Evolutionary conservation across 1,140 invertebrate species (phyloP).

Genomic region (Acromyrmex echinatior): DNA sequence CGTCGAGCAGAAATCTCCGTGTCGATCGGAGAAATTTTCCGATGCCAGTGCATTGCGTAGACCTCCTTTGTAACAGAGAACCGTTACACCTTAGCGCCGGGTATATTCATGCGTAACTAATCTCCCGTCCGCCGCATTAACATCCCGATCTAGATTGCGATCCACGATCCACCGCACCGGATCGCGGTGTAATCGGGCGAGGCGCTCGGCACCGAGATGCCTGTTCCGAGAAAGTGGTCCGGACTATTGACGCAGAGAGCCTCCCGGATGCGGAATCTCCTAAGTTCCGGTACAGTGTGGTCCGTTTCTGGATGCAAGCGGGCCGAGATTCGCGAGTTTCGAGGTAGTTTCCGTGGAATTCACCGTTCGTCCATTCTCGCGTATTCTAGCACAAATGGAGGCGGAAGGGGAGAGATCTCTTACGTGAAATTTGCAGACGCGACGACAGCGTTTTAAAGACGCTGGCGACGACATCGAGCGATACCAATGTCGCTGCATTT

Average conservation of each 20-base stretch:
- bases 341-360: slow-evolving; percentile 52
- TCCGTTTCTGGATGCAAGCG: slow-evolving; percentile 26
- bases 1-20: not conserved
- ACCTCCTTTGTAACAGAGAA: slow-evolving; percentile 24
- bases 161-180: slow-evolving; percentile 7
- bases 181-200: slow-evolving; percentile 40
- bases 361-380: not conserved
- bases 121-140: slow-evolving; percentile 49
- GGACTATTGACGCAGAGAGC: slow-evolving; percentile 40
- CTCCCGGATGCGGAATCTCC: slow-evolving; percentile 40
- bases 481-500: not conserved
- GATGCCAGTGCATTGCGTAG: not conserved
- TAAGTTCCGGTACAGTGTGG: slow-evolving; percentile 37
- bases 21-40: not conserved
- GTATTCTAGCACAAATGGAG: not conserved
- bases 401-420: not conserved
- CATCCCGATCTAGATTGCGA: slow-evolving; percentile 57
- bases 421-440: slow-evolving; percentile 32
- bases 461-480: not conserved
- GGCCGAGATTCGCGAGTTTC: slow-evolving; percentile 44
- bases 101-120: slow-evolving; percentile 53
- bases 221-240: slow-evolving; percentile 36
- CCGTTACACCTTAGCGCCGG: slow-evolving; percentile 37
- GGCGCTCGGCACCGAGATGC: slow-evolving; percentile 2
- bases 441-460: not conserved